Conservation (phyloP, 2,888 invertebrate species). For the Campoplex nolae region DNA sequence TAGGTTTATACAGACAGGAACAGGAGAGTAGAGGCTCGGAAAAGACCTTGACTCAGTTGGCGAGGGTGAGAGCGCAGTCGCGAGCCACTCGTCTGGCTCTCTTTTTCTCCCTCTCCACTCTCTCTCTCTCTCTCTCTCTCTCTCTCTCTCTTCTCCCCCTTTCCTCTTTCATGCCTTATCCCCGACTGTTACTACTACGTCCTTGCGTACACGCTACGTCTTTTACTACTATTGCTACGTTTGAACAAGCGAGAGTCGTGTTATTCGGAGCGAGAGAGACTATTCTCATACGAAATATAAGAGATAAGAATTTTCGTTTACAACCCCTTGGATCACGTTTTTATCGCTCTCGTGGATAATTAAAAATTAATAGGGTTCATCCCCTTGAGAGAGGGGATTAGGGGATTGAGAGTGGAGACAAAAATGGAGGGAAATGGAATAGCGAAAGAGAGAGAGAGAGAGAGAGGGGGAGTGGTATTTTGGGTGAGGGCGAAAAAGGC, state of each 20-base stretch:
- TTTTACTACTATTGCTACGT: slow-evolving; percentile 62
- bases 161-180: slow-evolving; percentile 24
- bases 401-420: neutral
- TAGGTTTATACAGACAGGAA: slow-evolving; percentile 35
- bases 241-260: neutral
- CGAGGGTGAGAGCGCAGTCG: slow-evolving; percentile 73
- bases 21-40: slow-evolving; percentile 52
- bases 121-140: slow-evolving; percentile 6
- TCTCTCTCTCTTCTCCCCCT: neutral
- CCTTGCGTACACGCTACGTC: slow-evolving; percentile 62
- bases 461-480: neutral
- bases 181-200: slow-evolving; percentile 65
- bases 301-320: slow-evolving; percentile 3
- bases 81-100: slow-evolving; percentile 50
- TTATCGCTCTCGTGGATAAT: slow-evolving; percentile 16
- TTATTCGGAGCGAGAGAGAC: slow-evolving; percentile 32
- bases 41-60: slow-evolving; percentile 79
- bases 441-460: neutral
- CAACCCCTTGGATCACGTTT: slow-evolving; percentile 7
- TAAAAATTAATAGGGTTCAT: slow-evolving; percentile 21
- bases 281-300: neutral
- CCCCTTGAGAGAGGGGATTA: neutral
- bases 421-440: neutral
- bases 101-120: neutral
- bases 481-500: slow-evolving; percentile 2